phyloP scores from a whole-genome alignment of 2,797 vertebrate species.

The Philypnodon macrostomus region DNA sequence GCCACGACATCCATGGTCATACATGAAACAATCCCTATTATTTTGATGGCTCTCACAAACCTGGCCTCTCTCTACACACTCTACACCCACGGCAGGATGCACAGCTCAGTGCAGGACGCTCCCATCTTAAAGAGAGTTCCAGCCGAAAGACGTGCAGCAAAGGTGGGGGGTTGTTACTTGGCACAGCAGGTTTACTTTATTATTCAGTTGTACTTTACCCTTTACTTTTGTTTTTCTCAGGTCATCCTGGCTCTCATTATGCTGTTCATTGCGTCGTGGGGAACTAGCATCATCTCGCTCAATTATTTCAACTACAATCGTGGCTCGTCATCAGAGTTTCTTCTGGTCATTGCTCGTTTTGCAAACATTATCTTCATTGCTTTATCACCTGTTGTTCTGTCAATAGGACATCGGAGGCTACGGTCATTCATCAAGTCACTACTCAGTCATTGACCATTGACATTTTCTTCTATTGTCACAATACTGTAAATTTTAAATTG shows the following conservation, averaged over 20 bases:
- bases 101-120: conserved; percentile 30
- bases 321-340: conserved; percentile 51
- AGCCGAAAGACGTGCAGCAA: conserved; percentile 78
- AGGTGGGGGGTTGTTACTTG: conserved; percentile 71
- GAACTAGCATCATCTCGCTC: conserved; percentile 78
- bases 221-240: conserved; percentile 42
- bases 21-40: conserved; percentile 77
- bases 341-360: conserved; percentile 77
- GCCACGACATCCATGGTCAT: conserved; percentile 79
- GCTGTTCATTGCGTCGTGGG: conserved; percentile 80
- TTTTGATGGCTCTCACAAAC: conserved; percentile 78
- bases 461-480: neutral
- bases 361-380: conserved; percentile 76
- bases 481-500: neutral
- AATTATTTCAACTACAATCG: conserved; percentile 82
- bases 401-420: conserved; percentile 74
- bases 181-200: no score
- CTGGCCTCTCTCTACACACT: conserved; percentile 77
- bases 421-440: conserved; percentile 66
- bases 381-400: conserved; percentile 75
- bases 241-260: conserved; percentile 79
- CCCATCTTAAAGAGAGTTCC: conserved; percentile 67
- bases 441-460: conserved; percentile 41
- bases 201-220: neutral
- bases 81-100: conserved; percentile 60